phyloP scores from a whole-genome alignment of 2,888 invertebrate species.

The Eristalis tenax region DNA sequence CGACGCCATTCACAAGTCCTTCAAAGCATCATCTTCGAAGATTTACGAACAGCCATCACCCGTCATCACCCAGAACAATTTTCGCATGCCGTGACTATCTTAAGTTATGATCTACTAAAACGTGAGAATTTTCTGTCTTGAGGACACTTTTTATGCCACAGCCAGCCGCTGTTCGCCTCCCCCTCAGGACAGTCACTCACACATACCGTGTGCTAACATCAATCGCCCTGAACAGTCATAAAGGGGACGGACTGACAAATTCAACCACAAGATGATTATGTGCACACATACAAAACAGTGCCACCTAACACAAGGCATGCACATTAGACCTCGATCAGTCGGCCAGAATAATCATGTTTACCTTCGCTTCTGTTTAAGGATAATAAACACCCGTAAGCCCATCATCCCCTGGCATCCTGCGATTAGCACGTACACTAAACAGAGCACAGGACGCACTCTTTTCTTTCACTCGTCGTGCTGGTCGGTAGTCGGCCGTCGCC shows the following conservation, averaged over 20 bases:
- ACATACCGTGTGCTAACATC: not conserved
- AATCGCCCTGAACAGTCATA: not conserved
- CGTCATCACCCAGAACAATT: not conserved
- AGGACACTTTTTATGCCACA: not conserved
- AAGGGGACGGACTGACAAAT: not conserved
- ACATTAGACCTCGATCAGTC: constrained; percentile 30
- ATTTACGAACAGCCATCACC: not conserved
- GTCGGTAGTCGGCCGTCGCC: constrained; percentile 40
- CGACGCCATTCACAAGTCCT: not conserved
- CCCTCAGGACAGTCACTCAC: not conserved
- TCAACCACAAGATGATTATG: constrained; percentile 7
- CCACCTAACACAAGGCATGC: not conserved
- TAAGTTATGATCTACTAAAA: not conserved
- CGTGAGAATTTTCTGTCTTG: not conserved
- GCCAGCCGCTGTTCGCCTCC: not conserved
- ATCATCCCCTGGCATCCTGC: constrained; percentile 57
- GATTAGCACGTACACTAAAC: constrained; percentile 64
- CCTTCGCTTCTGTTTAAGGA: constrained; percentile 56
- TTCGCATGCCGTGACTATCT: not conserved
- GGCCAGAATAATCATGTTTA: constrained; percentile 62
- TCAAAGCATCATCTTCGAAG: not conserved
- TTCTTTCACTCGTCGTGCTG: constrained; percentile 13
- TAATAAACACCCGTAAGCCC: constrained; percentile 62
- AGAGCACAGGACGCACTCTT: constrained; percentile 1
- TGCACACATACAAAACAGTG: not conserved